Conservation (phyloP, 2,797 vertebrate genomes). For the Semaprochilodus insignis region DNA sequence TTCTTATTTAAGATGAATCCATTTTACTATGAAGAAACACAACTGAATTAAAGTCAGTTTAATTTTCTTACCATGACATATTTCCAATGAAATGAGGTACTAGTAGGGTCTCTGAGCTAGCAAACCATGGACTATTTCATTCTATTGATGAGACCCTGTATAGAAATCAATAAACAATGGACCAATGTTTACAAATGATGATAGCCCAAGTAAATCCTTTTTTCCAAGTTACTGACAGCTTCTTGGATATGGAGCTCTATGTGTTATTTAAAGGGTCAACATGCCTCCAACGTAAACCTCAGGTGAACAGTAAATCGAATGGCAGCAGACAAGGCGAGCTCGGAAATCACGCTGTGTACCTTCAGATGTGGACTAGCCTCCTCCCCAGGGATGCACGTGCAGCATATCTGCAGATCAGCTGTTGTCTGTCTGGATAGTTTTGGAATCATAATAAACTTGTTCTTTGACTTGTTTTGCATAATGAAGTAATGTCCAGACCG, state of each 20-base stretch:
- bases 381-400: slow-evolving; percentile 14
- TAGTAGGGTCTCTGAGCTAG: too few species aligned
- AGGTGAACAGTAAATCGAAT: neutral
- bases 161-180: neutral
- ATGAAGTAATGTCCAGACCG: slow-evolving; percentile 73
- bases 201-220: neutral
- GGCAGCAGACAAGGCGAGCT: neutral
- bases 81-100: too few species aligned
- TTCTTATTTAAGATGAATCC: too few species aligned
- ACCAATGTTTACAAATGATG: neutral
- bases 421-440: slow-evolving; percentile 55
- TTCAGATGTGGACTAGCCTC: neutral
- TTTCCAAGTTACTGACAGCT: neutral
- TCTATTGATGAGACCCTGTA: neutral
- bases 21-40: too few species aligned
- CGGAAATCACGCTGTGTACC: neutral
- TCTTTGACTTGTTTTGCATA: slow-evolving; percentile 76
- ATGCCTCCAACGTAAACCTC: neutral
- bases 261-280: neutral
- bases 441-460: slow-evolving; percentile 66
- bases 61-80: too few species aligned
- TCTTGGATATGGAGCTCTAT: neutral
- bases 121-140: too few species aligned
- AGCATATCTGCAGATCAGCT: slow-evolving; percentile 41
- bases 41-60: too few species aligned